Base-by-base conservation (phyloP, 2,888 invertebrate genomes). In the Pristionchus maxplancki region DNA sequence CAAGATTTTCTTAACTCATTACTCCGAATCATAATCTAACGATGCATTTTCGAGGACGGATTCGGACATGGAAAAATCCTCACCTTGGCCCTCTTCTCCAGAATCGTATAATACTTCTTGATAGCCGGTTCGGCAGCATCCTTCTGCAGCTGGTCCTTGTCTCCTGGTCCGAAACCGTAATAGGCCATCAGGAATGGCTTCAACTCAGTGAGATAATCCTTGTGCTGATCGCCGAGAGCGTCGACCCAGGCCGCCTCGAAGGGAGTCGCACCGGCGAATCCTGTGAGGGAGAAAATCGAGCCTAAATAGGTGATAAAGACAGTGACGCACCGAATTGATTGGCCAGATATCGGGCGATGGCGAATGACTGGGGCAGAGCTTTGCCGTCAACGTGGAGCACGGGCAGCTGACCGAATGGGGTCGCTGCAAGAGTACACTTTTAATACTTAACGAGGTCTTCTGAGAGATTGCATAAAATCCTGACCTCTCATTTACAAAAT, bases 191-290 rank as follows among this genome's bases (percentile, higher is more conserved):
- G 88, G 87, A 90, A 91, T 40, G 89, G 89, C 17, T 89, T 87
- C 50, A 90, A 85, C 44, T 92, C 91, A 62, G 44, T 88, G 34
- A 83, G 85, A 71, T 91, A 91, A 88, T 92, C 91, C 88, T 92
- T 91, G 74, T 88, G 90, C 74, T 91, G 90, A 88, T 93, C 93
- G 28, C 91, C 91, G 20, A 91, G 50, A 24, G 90, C 88, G 83
- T 93, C 92, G 24, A 92, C 92, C 78, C 90, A 89, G 31, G 88
- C 64, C 17, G 92, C 92, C 88, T 91, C 90, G 74, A 89, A 91
- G n/a, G 86, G 89, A 50, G 78, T 90, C 58, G 89, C 90, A 17
- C 93, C 93, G 28, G 92, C 91, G 71, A 90, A 87, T 13, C 90
- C 92, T 92, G 44, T 9, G 44, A 11, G 24, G n/a, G 28, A 44